These are phyloP conservation scores for Catocala fraxini DNA, from an alignment of 2,888 invertebrate genomes.

Conservation along the genomic window DNA sequence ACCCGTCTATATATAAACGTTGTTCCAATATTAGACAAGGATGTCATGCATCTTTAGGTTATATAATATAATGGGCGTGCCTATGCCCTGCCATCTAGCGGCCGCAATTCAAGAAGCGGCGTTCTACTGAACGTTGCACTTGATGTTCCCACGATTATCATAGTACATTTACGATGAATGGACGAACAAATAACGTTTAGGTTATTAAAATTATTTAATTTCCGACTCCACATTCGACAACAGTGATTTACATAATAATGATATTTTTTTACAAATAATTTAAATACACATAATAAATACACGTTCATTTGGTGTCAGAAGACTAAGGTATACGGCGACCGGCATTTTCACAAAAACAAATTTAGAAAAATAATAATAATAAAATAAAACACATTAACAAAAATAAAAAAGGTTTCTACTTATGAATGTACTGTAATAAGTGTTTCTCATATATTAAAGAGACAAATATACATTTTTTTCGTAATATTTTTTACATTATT, in stretches of 20 bases:
- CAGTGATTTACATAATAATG: slow-evolving; percentile 40
- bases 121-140: no score
- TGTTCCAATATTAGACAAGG: no score
- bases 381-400: slow-evolving; percentile 56
- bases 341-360: slow-evolving; percentile 56
- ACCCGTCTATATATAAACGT: no score
- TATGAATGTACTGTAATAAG: slow-evolving; percentile 62
- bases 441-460: slow-evolving; percentile 63
- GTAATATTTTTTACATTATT: slow-evolving; percentile 73
- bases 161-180: no score
- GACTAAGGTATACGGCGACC: slow-evolving; percentile 68
- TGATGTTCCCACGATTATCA: no score
- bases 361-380: slow-evolving; percentile 46
- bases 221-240: slow-evolving; percentile 26
- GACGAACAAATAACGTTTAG: no score
- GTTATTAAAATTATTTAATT: slow-evolving; percentile 10
- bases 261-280: slow-evolving; percentile 57
- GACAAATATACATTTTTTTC: slow-evolving; percentile 72
- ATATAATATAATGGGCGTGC: no score
- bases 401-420: slow-evolving; percentile 66
- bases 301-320: slow-evolving; percentile 69
- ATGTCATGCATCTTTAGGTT: no score
- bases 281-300: slow-evolving; percentile 46
- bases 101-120: no score
- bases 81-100: no score